Evolutionary conservation across 2,113 vertebrate genomes (phyloP).

Genomic region (Nerophis lumbriciformis): DNA sequence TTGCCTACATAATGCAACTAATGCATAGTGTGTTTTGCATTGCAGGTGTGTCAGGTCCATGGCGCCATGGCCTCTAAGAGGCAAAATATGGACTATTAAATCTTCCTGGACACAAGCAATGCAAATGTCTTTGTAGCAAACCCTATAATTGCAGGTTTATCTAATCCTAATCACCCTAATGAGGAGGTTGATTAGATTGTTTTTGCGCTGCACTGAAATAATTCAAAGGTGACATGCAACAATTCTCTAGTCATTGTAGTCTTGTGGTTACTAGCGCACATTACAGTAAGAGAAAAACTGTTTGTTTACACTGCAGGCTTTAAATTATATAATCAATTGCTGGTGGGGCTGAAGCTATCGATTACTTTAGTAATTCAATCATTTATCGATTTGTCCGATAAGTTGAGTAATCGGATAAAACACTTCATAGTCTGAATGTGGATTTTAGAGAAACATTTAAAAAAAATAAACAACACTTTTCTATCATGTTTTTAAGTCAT

Average conservation of each 20-base stretch:
- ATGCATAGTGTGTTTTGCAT: background rate
- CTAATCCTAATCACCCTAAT: conserved; percentile 11
- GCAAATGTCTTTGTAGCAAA: too few species aligned
- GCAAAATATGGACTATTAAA: conserved; percentile 6
- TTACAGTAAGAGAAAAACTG: background rate
- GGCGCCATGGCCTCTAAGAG: conserved; percentile 11
- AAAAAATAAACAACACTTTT: too few species aligned
- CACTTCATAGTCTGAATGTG: too few species aligned
- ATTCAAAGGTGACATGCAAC: conserved; percentile 11
- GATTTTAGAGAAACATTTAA: too few species aligned
- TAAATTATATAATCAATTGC: background rate
- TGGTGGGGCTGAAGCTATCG: too few species aligned
- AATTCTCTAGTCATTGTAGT: too few species aligned
- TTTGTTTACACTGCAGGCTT: background rate
- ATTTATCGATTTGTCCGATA: too few species aligned
- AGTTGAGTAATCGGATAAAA: too few species aligned
- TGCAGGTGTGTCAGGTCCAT: conserved; percentile 24
- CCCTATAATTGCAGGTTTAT: background rate
- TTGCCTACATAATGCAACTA: background rate
- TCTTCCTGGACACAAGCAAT: background rate
- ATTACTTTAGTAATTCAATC: too few species aligned
- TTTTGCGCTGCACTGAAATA: conserved; percentile 19
- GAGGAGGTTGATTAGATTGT: conserved; percentile 6
- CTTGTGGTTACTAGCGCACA: background rate
- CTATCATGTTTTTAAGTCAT: too few species aligned